Conservation (phyloP, 2,797 vertebrate species). For the Manis crassicaudata region DNA sequence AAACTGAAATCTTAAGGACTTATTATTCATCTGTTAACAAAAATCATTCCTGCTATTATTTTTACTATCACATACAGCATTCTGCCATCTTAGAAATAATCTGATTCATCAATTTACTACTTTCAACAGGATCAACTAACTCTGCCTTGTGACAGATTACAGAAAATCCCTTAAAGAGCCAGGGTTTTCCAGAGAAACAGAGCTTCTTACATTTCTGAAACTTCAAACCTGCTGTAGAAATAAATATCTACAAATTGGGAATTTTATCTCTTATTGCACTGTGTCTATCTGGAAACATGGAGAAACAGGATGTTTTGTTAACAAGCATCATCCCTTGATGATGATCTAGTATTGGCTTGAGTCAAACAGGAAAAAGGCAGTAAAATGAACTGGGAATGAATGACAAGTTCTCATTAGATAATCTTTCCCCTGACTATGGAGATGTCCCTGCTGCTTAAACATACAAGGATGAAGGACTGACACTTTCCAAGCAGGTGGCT, state of each 20-base stretch:
- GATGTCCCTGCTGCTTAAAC: neutral
- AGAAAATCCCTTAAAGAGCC: neutral
- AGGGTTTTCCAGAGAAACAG: too few species aligned
- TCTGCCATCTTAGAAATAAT: neutral
- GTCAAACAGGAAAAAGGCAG: neutral
- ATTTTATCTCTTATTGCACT: neutral
- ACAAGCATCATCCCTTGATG: neutral
- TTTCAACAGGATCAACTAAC: neutral
- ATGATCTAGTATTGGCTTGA: neutral
- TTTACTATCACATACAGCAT: neutral
- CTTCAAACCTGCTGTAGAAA: neutral
- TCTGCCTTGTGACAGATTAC: neutral
- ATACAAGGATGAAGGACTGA: neutral
- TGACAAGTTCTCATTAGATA: neutral
- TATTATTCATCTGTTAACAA: neutral
- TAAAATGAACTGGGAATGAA: neutral
- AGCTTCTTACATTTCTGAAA: neutral
- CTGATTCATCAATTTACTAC: neutral
- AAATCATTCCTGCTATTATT: neutral
- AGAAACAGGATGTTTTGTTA: neutral
- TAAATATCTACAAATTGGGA: neutral
- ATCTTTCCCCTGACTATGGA: neutral
- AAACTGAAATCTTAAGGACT: neutral
- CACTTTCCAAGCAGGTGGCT: rapidly evolving
- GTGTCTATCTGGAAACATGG: neutral